Evolutionary conservation across 37 sponge, comb jelly and placozoan species (phyloP).

Genomic region (Dysidea cf. avara): DNA sequence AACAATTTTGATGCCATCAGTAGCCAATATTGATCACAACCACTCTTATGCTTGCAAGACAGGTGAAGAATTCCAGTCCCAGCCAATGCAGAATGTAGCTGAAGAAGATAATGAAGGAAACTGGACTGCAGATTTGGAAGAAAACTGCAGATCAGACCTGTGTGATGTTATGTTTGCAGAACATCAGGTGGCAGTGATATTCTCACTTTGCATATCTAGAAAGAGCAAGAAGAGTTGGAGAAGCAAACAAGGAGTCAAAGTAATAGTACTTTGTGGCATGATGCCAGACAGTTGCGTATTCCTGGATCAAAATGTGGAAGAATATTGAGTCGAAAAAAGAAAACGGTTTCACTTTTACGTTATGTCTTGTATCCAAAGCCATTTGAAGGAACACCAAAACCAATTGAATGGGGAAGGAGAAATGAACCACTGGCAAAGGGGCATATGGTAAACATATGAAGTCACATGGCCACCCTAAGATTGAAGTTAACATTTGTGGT

Average conservation of each 20-base stretch:
- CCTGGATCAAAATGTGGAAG: slow-evolving; percentile 27
- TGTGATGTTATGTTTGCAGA: not conserved
- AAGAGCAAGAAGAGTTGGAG: slow-evolving; percentile 4
- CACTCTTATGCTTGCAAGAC: slow-evolving; percentile 19
- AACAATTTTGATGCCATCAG: slow-evolving; percentile 12
- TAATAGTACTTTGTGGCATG: not conserved
- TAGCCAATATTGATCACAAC: slow-evolving; percentile 17
- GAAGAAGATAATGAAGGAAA: too few relatives aligned
- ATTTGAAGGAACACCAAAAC: not conserved
- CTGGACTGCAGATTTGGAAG: too few relatives aligned
- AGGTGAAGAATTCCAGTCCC: too few relatives aligned
- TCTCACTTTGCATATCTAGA: too few relatives aligned
- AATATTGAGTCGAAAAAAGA: slow-evolving; percentile 16
- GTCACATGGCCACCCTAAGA: not conserved
- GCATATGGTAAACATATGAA: slow-evolving; percentile 15
- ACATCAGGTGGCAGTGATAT: too few relatives aligned
- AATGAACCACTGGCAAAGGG: slow-evolving; percentile 26
- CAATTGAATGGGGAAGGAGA: slow-evolving; percentile 28
- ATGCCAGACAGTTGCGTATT: slow-evolving; percentile 4
- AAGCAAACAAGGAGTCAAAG: slow-evolving; percentile 5
- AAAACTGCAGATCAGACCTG: too few relatives aligned
- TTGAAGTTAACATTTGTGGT: slow-evolving; percentile 19
- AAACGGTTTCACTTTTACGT: slow-evolving; percentile 5
- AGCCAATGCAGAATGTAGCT: too few relatives aligned
- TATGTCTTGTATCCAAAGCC: slow-evolving; percentile 19